Evolutionary conservation across 2,797 vertebrate genomes (phyloP), one percentile per base, ranked within the genome.

Genomic region (Champsocephalus esox): DNA sequence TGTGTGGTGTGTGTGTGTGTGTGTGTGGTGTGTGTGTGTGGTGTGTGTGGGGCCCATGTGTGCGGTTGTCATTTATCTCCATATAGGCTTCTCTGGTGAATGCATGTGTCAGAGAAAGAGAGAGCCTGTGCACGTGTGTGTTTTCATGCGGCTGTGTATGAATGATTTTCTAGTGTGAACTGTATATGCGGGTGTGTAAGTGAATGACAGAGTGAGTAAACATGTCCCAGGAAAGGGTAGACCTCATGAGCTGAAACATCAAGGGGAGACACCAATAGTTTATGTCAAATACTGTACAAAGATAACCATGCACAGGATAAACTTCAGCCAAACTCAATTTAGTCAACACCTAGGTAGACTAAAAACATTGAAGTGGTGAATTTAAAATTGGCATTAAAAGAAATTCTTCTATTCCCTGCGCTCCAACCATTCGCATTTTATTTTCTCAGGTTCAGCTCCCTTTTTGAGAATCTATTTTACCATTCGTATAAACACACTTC

Each of bases 41-140:
- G 75, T 64, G 75, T 77, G 74, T 77, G 34, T 8, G 7, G 56
- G 34, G 24, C 24, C 24, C 78, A 60, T 72, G 80, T 73, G 75
- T 64, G 75, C 34, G 45, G 70, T 73, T 79, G 83, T 86, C 87
- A 77, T 82, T 85, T 87, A 77, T 87, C 82, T 87, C 76, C 66
- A 82, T 85, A 78, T 77, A 70, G 70, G 57, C 70, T 80, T 68
- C 73, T 76, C 60, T 59, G 54, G 74, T 63, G 66, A 63, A 86
- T 77, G 67, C 56, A 62, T 74, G 68, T 86, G 79, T 82, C 77
- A 74, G 73, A 75, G 59, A 81, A 59, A 71, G 64, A 77, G 45
- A 56, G 62, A 58, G 28, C 38, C 55, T 45, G 41, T 44, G 70
- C 2, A 8, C 34, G 41, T 66, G 21, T 74, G 73, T 75, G 19